phyloP scores from a whole-genome alignment of 2,888 invertebrate species.

The Gortyna flavago region DNA sequence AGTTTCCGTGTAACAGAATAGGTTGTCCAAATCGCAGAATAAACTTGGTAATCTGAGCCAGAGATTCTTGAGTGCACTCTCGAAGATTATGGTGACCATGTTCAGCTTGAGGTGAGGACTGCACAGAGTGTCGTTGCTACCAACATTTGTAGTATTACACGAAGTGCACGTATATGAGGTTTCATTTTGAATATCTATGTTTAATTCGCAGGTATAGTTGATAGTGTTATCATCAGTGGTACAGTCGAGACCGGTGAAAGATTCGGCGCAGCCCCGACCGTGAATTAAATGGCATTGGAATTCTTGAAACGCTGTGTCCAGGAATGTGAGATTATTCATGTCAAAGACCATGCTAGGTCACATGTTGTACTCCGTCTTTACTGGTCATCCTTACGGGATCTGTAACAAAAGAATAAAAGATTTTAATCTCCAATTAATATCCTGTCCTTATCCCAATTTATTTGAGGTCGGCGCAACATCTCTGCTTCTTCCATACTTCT shows the following conservation, averaged over 20 bases:
- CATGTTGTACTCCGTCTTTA: slow-evolving; percentile 68
- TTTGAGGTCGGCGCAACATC: too few species aligned
- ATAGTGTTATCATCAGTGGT: slow-evolving; percentile 66
- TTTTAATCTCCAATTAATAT: background rate
- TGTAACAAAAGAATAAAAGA: slow-evolving; percentile 67
- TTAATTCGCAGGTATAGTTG: slow-evolving; percentile 80
- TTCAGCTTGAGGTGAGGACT: slow-evolving; percentile 85
- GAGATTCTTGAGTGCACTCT: slow-evolving; percentile 83
- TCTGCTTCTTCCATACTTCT: too few species aligned
- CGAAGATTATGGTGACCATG: slow-evolving; percentile 81
- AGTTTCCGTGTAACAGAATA: slow-evolving; percentile 79
- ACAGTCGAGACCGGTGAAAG: slow-evolving; percentile 79
- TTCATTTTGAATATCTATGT: slow-evolving; percentile 86
- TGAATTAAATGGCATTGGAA: slow-evolving; percentile 79
- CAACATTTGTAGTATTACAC: slow-evolving; percentile 78
- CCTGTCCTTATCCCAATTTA: too few species aligned
- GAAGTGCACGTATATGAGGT: slow-evolving; percentile 83
- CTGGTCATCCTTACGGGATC: slow-evolving; percentile 62
- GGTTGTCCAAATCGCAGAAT: slow-evolving; percentile 79
- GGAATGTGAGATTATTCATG: slow-evolving; percentile 82
- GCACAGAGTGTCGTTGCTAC: slow-evolving; percentile 81
- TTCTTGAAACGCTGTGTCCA: slow-evolving; percentile 79
- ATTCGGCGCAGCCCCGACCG: slow-evolving; percentile 76
- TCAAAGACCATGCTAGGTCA: slow-evolving; percentile 79
- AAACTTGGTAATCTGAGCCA: slow-evolving; percentile 83